Evolutionary conservation across 2,113 vertebrate species (phyloP).

Genomic region (Eptesicus fuscus): DNA sequence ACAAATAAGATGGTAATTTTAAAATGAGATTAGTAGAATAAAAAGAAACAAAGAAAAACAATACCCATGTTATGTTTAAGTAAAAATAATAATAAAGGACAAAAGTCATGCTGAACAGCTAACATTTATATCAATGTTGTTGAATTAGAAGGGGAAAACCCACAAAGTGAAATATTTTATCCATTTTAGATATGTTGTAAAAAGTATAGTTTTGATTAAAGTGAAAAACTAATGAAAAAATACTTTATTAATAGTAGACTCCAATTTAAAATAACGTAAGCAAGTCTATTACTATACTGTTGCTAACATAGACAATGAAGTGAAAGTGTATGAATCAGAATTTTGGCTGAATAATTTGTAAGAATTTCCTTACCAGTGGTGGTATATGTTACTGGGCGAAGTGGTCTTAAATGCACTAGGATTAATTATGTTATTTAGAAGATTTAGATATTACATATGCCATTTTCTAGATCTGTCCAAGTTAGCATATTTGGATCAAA

Average conservation of each 20-base stretch:
- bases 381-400: not conserved
- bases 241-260: not conserved
- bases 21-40: not conserved
- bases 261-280: not conserved
- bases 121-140: not conserved
- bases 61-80: not conserved
- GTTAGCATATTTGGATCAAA: not conserved
- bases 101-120: not conserved
- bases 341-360: not conserved
- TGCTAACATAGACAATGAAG: not conserved
- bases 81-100: not conserved
- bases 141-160: not conserved
- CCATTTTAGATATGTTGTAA: not conserved
- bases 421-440: not conserved
- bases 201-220: not conserved
- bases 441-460: not conserved
- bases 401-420: not conserved
- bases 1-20: not conserved
- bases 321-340: not conserved
- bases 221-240: not conserved
- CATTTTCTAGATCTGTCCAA: not conserved
- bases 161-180: not conserved
- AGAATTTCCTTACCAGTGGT: not conserved
- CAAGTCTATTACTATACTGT: not conserved
- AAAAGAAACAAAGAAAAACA: not conserved